phyloP scores from a whole-genome alignment of 2,113 vertebrate genomes.

The Lophotis ruficrista region DNA sequence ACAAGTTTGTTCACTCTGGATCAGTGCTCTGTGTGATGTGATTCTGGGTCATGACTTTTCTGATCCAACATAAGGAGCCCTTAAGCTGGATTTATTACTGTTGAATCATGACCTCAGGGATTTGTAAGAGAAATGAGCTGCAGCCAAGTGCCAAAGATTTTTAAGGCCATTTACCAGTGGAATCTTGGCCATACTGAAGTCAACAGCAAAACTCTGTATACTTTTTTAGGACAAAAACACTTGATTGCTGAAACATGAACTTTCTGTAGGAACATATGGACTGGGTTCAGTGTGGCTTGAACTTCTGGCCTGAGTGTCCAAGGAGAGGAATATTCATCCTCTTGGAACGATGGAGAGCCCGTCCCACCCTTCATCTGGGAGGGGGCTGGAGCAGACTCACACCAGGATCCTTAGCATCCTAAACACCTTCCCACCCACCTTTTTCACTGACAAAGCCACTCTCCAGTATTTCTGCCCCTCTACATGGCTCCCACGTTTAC shows the following conservation, averaged over 20 bases:
- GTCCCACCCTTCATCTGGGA: neutral
- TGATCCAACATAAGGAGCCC: neutral
- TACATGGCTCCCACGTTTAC: neutral
- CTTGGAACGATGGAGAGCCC: neutral
- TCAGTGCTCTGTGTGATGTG: neutral
- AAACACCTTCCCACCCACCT: neutral
- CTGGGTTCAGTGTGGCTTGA: neutral
- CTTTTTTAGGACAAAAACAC: neutral
- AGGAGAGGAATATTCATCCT: neutral
- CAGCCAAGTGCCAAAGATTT: slow-evolving; percentile 2
- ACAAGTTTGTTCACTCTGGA: neutral
- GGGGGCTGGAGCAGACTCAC: neutral
- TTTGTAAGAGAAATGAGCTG: slow-evolving; percentile 26
- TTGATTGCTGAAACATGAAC: neutral
- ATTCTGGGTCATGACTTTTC: slow-evolving; percentile 17
- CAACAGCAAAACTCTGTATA: neutral
- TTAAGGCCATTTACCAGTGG: neutral
- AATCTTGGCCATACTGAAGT: neutral
- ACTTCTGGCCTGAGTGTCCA: neutral
- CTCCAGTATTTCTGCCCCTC: neutral
- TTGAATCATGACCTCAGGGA: slow-evolving; percentile 43
- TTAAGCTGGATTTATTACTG: slow-evolving; percentile 58
- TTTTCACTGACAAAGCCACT: neutral
- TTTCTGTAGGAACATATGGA: neutral
- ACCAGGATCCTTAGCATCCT: neutral